Conservation (phyloP, 2,797 vertebrate genomes). For the Melanotaenia pygmaea region DNA sequence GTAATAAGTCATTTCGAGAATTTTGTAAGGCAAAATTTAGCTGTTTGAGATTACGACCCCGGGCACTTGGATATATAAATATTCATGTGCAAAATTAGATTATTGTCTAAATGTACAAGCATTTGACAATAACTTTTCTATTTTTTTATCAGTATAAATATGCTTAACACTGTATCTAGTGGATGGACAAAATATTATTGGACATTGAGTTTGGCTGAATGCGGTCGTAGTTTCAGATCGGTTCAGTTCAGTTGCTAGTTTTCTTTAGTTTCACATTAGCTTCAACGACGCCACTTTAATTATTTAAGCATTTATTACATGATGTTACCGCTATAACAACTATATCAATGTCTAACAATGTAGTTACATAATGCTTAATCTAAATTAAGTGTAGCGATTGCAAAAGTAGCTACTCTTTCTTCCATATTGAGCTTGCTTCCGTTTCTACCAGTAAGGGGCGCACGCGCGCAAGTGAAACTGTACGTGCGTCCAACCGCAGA, state of each 20-base stretch:
- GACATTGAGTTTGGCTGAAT: background rate
- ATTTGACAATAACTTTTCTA: background rate
- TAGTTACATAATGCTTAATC: too few species aligned
- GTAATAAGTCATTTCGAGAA: background rate
- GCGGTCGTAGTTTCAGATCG: background rate
- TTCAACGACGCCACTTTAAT: background rate
- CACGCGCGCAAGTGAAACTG: slow-evolving; percentile 38
- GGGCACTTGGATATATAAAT: background rate
- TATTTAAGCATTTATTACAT: background rate
- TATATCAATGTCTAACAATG: background rate
- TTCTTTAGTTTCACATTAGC: too few species aligned
- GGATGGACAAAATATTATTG: background rate
- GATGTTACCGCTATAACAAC: background rate
- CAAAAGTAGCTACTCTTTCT: background rate
- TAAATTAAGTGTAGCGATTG: background rate
- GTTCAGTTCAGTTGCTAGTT: too few species aligned
- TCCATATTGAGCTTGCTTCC: background rate
- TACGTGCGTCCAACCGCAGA: slow-evolving; percentile 50
- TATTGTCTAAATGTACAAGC: background rate
- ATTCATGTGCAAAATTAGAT: background rate
- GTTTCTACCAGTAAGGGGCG: slow-evolving; percentile 51
- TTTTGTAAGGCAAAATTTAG: background rate
- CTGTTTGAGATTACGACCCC: background rate
- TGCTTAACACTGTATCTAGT: background rate
- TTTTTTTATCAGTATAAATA: background rate